A percentile compares a stretch with the other conserved stretches of the same genome.
These are phyloP conservation scores for Clamator glandarius DNA, from an alignment of 2,797 vertebrate species.

Conservation along the genomic window DNA sequence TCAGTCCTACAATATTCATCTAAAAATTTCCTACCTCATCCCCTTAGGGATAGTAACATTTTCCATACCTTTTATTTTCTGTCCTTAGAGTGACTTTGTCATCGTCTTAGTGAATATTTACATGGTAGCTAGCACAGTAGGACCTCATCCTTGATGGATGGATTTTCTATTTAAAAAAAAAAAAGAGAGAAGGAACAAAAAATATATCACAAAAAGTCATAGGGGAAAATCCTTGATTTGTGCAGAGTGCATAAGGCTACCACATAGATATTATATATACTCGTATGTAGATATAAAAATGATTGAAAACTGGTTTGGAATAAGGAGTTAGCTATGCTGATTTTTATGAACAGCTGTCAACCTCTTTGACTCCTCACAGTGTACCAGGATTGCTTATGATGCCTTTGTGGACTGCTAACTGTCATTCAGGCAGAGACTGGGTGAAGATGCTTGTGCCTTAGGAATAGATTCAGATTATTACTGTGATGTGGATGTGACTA, in stretches of 20 bases:
- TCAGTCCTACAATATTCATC: not conserved
- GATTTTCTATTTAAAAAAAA: not conserved
- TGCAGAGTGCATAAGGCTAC: not conserved
- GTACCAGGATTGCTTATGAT: not conserved
- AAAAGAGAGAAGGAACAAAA: not conserved
- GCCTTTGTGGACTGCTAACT: slow-evolving; percentile 25
- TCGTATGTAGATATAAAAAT: not conserved
- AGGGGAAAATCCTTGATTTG: not conserved
- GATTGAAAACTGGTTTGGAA: not conserved
- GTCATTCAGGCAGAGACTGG: slow-evolving; percentile 41
- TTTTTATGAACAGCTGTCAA: slow-evolving; percentile 41
- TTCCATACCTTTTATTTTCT: not conserved
- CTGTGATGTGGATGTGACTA: not conserved
- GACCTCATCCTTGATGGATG: not conserved
- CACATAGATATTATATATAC: not conserved
- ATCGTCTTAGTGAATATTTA: not conserved
- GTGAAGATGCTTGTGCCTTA: not conserved
- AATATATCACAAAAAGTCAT: not conserved
- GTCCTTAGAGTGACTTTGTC: not conserved
- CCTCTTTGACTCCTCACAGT: not conserved
- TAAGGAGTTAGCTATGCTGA: not conserved
- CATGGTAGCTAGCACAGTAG: not conserved
- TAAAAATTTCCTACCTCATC: not conserved
- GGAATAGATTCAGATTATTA: slow-evolving; percentile 61
- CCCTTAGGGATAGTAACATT: not conserved